These are phyloP conservation scores for Aplocera efformata DNA, from an alignment of 2,888 invertebrate species.

Conservation along the genomic window DNA sequence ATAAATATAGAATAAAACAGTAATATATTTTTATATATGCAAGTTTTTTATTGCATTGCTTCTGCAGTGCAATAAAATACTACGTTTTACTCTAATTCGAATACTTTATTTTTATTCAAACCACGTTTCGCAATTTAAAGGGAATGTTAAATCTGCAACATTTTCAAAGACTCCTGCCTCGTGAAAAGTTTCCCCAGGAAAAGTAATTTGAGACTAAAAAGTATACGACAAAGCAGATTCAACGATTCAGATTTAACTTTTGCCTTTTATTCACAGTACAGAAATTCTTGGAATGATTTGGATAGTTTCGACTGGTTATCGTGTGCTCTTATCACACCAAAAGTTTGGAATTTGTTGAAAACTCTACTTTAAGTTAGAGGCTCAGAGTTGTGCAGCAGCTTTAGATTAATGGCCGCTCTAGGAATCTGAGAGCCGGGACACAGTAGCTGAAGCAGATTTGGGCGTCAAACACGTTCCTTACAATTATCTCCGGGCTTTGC, in stretches of 20 bases:
- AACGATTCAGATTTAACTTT: background rate
- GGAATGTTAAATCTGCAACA: constrained; percentile 26
- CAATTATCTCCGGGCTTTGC: constrained; percentile 41
- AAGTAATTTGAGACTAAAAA: constrained; percentile 12
- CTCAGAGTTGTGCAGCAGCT: constrained; percentile 31
- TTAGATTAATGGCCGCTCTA: constrained; percentile 42
- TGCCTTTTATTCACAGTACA: background rate
- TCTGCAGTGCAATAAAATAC: constrained; percentile 5
- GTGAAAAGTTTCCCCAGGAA: constrained; percentile 12
- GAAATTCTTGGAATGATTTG: constrained; percentile 7
- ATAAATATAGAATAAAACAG: constrained; percentile 33
- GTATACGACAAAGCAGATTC: constrained; percentile 1
- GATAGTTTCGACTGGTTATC: constrained; percentile 4
- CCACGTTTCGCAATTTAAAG: constrained; percentile 29
- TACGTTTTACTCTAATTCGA: constrained; percentile 1
- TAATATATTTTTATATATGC: too few species aligned
- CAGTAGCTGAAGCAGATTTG: constrained; percentile 32
- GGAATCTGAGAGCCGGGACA: constrained; percentile 27
- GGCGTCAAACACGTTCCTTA: constrained; percentile 44
- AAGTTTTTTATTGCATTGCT: too few species aligned
- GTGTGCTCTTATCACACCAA: constrained; percentile 1
- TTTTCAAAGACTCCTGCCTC: constrained; percentile 37
- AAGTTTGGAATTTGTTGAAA: constrained; percentile 10
- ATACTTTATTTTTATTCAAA: constrained; percentile 20
- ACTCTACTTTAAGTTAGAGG: constrained; percentile 18